A percentile compares a stretch with the other conserved stretches of the same genome.
These are phyloP conservation scores for Bergia puertoricense DNA, from an alignment of 92 coral and sea anemone species.

Conservation along the genomic window DNA sequence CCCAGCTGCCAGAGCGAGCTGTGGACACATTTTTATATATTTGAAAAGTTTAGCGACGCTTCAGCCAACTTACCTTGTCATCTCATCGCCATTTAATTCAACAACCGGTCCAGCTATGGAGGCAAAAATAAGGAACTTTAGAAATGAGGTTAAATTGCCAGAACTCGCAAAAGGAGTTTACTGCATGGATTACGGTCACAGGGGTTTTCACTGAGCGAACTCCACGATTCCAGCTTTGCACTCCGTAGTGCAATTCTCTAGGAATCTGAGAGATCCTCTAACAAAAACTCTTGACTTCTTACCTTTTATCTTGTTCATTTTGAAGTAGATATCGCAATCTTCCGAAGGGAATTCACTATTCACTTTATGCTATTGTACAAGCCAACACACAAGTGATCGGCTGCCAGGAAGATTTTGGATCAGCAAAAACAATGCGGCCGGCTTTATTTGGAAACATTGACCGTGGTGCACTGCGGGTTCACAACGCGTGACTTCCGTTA, in stretches of 20 bases:
- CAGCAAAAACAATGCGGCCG: neutral
- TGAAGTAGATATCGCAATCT: neutral
- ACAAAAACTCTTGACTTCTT: neutral
- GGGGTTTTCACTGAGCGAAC: conserved; percentile 42
- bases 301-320: conserved; percentile 42
- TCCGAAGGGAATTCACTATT: neutral
- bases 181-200: neutral
- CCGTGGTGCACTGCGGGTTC: conserved; percentile 34
- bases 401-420: neutral
- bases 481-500: conserved; percentile 6
- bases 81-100: conserved; percentile 97
- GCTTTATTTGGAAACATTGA: conserved; percentile 29
- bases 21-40: neutral
- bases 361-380: no score
- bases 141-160: neutral
- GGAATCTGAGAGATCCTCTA: neutral
- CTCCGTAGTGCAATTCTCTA: neutral
- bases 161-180: neutral
- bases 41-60: neutral
- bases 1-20: neutral
- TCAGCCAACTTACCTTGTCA: conserved; percentile 75
- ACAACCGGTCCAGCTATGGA: conserved; percentile 89
- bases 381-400: neutral
- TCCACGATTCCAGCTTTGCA: neutral
- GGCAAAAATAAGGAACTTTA: neutral